Evolutionary conservation across 2,888 invertebrate species (phyloP).

Genomic region (Disparrhopalites patrizii): DNA sequence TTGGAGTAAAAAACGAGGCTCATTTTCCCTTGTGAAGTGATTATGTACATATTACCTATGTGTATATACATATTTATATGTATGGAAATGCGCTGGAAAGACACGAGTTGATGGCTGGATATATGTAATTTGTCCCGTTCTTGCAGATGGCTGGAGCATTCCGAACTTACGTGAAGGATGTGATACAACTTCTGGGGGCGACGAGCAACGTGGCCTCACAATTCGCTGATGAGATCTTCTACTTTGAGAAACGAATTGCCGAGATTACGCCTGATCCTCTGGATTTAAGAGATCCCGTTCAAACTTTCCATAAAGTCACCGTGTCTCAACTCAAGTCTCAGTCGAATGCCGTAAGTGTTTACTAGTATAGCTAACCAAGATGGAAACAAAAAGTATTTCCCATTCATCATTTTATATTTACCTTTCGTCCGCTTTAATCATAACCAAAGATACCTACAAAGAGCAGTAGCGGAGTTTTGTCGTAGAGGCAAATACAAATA

Average conservation of each 20-base stretch:
- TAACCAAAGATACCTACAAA: too few relatives aligned
- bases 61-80: too few relatives aligned
- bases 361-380: not conserved
- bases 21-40: too few relatives aligned
- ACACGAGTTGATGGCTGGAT: too few relatives aligned
- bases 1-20: too few relatives aligned
- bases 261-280: slow-evolving; percentile 54
- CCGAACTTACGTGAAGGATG: slow-evolving; percentile 56
- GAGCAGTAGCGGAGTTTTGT: not conserved
- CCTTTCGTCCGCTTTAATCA: not conserved
- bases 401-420: not conserved
- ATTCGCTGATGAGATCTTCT: slow-evolving; percentile 57
- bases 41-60: too few relatives aligned
- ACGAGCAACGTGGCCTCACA: slow-evolving; percentile 54
- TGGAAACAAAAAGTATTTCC: too few relatives aligned
- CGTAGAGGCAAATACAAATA: too few relatives aligned
- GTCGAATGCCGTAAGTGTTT: slow-evolving; percentile 52
- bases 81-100: too few relatives aligned
- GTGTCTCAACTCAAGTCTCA: slow-evolving; percentile 54
- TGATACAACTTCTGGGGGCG: slow-evolving; percentile 55
- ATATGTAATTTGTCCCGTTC: not conserved
- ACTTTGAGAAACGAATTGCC: slow-evolving; percentile 58
- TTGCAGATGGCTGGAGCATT: slow-evolving; percentile 55
- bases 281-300: slow-evolving; percentile 52
- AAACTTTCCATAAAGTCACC: slow-evolving; percentile 52